Percentiles rank a stretch among this genome's conserved stretches.
phyloP scores from a whole-genome alignment of 2,113 vertebrate genomes.

The Maccullochella peelii region DNA sequence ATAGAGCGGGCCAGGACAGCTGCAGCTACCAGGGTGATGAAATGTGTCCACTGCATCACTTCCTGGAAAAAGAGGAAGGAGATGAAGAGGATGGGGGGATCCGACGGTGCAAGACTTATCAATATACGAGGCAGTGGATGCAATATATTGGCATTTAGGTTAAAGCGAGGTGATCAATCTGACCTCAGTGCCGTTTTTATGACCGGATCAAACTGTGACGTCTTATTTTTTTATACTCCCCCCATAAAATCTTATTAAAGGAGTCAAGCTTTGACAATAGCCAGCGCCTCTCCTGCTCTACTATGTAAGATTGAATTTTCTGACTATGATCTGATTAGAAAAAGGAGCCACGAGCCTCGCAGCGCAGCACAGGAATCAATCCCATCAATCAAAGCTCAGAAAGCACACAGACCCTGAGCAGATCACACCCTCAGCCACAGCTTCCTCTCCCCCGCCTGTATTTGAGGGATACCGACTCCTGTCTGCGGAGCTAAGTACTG shows the following conservation, averaged over 20 bases:
- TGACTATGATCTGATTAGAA: constrained; percentile 42
- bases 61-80: constrained; percentile 46
- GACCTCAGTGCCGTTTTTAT: constrained; percentile 26
- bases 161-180: constrained; percentile 8
- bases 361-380: constrained; percentile 37
- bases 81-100: constrained; percentile 28
- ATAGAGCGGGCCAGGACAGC: constrained; percentile 26
- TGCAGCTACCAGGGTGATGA: constrained; percentile 42
- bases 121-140: background rate
- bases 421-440: background rate
- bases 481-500: constrained; percentile 24
- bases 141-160: constrained; percentile 28
- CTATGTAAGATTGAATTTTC: constrained; percentile 44
- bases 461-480: constrained; percentile 51
- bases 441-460: background rate
- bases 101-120: background rate
- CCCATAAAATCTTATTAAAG: constrained; percentile 12
- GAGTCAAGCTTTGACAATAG: constrained; percentile 16
- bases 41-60: constrained; percentile 68
- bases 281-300: background rate
- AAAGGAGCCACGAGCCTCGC: constrained; percentile 12
- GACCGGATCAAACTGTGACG: background rate
- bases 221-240: constrained; percentile 31
- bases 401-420: constrained; percentile 5
- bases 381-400: constrained; percentile 47